phyloP scores from a whole-genome alignment of 1,140 invertebrate genomes.

The Polypedilum vanderplanki region DNA sequence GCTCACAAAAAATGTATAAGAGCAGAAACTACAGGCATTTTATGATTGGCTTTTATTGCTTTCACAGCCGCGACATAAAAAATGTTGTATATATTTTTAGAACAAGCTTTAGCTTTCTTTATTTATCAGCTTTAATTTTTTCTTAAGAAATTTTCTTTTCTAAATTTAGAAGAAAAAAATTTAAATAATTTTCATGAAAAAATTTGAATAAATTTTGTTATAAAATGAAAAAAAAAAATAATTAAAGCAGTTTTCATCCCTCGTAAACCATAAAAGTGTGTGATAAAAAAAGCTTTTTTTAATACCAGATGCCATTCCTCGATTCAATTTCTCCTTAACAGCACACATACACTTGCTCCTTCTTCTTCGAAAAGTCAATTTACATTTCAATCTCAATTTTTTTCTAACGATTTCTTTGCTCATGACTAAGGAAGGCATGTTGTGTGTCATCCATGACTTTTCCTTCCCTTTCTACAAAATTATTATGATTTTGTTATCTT shows the following conservation, averaged over 20 bases:
- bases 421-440: not conserved
- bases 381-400: conserved; percentile 19
- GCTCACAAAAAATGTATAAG: not conserved
- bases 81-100: not conserved
- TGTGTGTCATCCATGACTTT: not conserved
- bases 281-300: too few species aligned
- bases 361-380: not conserved
- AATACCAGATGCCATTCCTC: too few species aligned
- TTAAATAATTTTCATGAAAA: too few species aligned
- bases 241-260: too few species aligned
- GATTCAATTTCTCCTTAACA: too few species aligned
- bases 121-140: too few species aligned
- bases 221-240: too few species aligned
- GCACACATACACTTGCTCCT: not conserved
- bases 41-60: conserved; percentile 7
- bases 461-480: conserved; percentile 16
- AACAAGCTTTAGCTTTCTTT: too few species aligned
- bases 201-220: too few species aligned
- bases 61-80: not conserved
- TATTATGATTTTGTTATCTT: conserved; percentile 27
- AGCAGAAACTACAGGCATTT: conserved; percentile 17
- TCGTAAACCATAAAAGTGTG: too few species aligned
- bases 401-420: not conserved
- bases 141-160: too few species aligned
- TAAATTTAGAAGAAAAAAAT: too few species aligned